phyloP scores from a whole-genome alignment of 2,113 vertebrate species.

The Helogale parvula region DNA sequence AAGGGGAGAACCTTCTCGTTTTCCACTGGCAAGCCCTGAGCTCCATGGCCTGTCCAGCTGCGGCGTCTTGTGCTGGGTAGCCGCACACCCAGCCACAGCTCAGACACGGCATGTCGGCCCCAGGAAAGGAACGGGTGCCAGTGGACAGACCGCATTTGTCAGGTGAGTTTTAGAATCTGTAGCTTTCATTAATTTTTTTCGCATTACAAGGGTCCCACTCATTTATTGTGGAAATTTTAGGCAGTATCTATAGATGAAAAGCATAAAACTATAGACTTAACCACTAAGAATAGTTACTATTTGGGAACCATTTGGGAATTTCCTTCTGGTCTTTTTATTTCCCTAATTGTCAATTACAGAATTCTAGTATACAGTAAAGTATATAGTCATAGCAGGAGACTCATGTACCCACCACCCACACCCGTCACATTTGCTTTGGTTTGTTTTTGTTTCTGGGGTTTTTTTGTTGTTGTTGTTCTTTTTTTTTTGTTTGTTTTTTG shows the following conservation, averaged over 20 bases:
- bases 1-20: neutral
- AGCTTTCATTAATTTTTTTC: neutral
- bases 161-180: neutral
- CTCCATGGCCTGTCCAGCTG: neutral
- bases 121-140: neutral
- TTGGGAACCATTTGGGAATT: neutral
- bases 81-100: neutral
- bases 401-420: fast-evolving
- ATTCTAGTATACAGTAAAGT: neutral
- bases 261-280: neutral
- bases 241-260: neutral
- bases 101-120: neutral
- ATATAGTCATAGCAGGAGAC: neutral
- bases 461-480: too few relatives aligned
- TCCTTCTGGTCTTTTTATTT: neutral
- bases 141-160: neutral
- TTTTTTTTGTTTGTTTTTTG: neutral
- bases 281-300: neutral
- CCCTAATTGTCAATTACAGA: neutral
- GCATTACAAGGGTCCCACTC: neutral
- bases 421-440: neutral
- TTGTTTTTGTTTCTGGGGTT: neutral
- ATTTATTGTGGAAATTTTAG: neutral
- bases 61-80: neutral
- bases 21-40: neutral